Base-by-base conservation (phyloP, 1,140 invertebrate species). In the Wasmannia auropunctata region DNA sequence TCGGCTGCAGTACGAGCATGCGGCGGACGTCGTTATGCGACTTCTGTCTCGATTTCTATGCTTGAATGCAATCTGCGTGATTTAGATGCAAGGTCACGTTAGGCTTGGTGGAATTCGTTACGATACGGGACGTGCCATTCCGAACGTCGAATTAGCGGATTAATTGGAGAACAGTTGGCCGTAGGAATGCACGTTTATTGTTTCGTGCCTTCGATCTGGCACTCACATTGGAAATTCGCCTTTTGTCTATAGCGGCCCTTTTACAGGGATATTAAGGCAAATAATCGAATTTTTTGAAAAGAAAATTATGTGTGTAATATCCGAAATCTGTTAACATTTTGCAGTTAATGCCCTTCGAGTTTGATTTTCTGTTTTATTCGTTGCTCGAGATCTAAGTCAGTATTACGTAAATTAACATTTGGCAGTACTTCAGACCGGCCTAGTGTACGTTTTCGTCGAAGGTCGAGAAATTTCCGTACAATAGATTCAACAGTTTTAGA, bases 321-420 rank as follows among this genome's bases (percentile, higher is more conserved):
- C 3, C 16, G 19, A 34, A 49, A 22, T 11, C 5, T 37, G 3
- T 63, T 63, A 46, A 37, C 25, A 49, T 63, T 25, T 37, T 7
- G n/a, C 31, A 19, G 14, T 72, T n/a, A 54, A 28, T 8, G 14
- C 0, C 4, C 31, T 58, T 58, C 0, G 19, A 34, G 22, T 43
- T 16, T 58, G 1, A 46, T 58, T 72, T 72, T 74, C 19, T 46
- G 8, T 83, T 74, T 83, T 74, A 72, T 34, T 43, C 25, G 63
- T 40, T n/a, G 28, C 14, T 34, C 28, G 49, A n/a, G 31, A 76
- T 75, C 49, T 62, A 37, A 87, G 74, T 28, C 70, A 54, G 46
- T 62, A 75, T 87, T 87, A 87, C 75, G 84, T 86, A 87, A 87
- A 87, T 86, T 87, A 85, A 70, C 8, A 75, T 76, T 87, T 87